These are phyloP conservation scores for Aphaenogaster rudis DNA, from an alignment of 1,140 invertebrate genomes.

Conservation along the genomic window DNA sequence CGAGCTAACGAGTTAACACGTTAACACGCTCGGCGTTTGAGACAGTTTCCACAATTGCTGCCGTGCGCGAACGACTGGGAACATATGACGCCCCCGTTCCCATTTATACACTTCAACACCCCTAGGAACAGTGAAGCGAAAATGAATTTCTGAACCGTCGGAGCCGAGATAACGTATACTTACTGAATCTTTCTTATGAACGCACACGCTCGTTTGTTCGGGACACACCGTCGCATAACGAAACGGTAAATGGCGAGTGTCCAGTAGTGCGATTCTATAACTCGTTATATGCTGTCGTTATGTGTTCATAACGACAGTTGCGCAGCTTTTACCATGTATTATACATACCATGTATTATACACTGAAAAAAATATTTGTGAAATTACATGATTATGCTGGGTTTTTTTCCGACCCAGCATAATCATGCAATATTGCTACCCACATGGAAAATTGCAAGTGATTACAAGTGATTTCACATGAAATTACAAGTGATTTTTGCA, in stretches of 20 bases:
- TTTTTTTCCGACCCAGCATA: no score
- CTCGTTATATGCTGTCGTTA: no score
- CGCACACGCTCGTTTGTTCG: neutral
- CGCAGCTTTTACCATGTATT: no score
- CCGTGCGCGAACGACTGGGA: neutral
- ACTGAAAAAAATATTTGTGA: no score
- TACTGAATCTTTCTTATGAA: neutral
- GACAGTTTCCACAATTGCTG: slow-evolving; percentile 57
- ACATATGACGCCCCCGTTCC: neutral
- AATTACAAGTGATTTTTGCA: no score
- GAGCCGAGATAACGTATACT: slow-evolving; percentile 8
- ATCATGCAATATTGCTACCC: no score
- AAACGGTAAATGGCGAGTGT: neutral
- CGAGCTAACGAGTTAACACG: slow-evolving; percentile 34
- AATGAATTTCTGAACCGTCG: slow-evolving; percentile 48
- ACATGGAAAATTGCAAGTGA: no score
- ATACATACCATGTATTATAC: no score
- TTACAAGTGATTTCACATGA: no score
- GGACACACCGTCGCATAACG: neutral
- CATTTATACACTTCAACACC: slow-evolving; percentile 52
- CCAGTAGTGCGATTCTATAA: no score
- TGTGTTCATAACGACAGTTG: no score
- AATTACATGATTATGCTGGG: no score
- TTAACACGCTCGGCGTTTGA: slow-evolving; percentile 26
- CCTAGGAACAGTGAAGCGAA: neutral